Percentiles rank a stretch among this genome's conserved stretches.
Conservation (phyloP, 2,797 vertebrate genomes). For the Thamnophis elegans region DNA sequence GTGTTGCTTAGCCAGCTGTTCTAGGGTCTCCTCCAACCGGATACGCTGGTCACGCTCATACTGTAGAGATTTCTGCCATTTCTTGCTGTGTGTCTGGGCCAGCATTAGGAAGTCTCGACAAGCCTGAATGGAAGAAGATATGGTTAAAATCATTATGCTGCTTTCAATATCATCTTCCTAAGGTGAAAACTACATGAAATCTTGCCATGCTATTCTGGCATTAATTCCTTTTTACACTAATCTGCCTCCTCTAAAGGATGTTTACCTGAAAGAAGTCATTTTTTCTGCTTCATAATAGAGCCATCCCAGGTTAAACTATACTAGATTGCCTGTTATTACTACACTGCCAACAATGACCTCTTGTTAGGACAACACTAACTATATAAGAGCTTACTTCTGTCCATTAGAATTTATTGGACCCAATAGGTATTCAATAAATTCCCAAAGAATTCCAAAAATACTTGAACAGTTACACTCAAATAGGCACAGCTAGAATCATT, state of each 20-base stretch:
- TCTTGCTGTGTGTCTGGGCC: slow-evolving; percentile 90
- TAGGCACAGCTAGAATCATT: background rate
- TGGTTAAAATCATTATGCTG: background rate
- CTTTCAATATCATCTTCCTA: background rate
- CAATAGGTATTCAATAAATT: background rate
- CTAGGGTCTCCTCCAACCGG: slow-evolving; percentile 91
- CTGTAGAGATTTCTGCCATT: slow-evolving; percentile 94
- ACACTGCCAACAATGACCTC: background rate
- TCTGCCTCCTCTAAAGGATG: background rate
- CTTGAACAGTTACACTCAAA: background rate
- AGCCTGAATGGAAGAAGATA: slow-evolving; percentile 69
- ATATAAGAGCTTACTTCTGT: background rate
- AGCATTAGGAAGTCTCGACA: slow-evolving; percentile 90
- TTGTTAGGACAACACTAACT: background rate
- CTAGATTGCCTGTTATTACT: background rate
- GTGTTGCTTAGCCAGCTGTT: slow-evolving; percentile 96
- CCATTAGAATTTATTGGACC: background rate
- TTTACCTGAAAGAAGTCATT: background rate
- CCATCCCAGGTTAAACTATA: background rate
- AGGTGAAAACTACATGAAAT: background rate
- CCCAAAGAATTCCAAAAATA: background rate
- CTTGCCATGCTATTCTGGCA: background rate
- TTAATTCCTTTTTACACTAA: background rate
- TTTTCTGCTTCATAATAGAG: background rate
- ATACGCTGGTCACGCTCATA: slow-evolving; percentile 90